Percentiles rank a stretch among this genome's conserved stretches.
Evolutionary conservation across 1,140 invertebrate species (phyloP).

Genomic region (Venustaconcha ellipsiformis): DNA sequence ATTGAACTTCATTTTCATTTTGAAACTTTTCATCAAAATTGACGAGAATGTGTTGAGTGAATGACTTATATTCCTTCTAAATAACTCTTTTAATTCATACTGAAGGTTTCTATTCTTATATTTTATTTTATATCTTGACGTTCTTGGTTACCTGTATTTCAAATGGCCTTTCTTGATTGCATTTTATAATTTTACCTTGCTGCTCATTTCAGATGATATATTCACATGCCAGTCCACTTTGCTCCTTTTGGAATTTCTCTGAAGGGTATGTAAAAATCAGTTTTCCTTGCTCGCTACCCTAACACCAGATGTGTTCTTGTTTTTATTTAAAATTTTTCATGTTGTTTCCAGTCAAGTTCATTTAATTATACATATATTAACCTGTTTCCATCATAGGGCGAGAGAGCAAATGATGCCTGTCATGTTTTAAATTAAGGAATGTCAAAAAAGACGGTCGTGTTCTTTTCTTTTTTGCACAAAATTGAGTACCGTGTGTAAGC

Average conservation of each 20-base stretch:
- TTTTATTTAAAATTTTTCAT: neutral
- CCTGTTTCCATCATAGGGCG: neutral
- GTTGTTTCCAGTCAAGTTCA: neutral
- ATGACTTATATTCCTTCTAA: neutral
- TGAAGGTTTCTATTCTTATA: neutral
- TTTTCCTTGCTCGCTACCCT: neutral
- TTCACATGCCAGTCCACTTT: slow-evolving; percentile 20
- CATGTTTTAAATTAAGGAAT: too few species aligned
- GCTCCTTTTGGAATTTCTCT: slow-evolving; percentile 55
- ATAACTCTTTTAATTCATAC: neutral
- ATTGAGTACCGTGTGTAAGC: too few species aligned
- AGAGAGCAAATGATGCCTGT: neutral
- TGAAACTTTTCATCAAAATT: neutral
- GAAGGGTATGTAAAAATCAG: slow-evolving; percentile 35
- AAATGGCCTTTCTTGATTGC: neutral
- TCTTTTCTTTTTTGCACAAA: too few species aligned
- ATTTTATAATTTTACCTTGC: neutral
- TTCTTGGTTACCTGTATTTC: neutral
- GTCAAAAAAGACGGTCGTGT: too few species aligned
- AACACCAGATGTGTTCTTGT: neutral
- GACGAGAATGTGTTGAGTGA: slow-evolving; percentile 29
- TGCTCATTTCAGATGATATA: slow-evolving; percentile 3
- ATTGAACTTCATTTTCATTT: too few species aligned
- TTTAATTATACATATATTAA: neutral
- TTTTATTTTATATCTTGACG: neutral